Conservation (phyloP, 2,888 invertebrate species). For the Ceratothoa steindachneri region DNA sequence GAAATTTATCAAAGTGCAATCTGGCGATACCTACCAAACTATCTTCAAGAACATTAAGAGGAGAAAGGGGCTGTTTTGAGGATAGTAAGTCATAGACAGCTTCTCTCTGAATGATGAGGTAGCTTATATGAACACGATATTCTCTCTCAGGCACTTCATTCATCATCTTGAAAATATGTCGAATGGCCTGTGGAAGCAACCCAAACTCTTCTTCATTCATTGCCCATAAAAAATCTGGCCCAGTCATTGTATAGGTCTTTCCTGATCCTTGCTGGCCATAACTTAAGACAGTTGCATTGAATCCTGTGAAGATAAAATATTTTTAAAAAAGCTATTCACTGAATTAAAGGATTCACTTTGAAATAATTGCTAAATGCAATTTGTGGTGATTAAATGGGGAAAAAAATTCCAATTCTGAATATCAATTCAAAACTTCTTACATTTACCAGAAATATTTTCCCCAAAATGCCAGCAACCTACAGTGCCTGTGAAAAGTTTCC, state of each 20-base stretch:
- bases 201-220: slow-evolving; percentile 68
- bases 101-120: slow-evolving; percentile 35
- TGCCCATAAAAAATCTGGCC: slow-evolving; percentile 63
- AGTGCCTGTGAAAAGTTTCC: no score
- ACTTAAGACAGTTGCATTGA: slow-evolving; percentile 50
- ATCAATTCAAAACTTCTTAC: no score
- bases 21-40: slow-evolving; percentile 36
- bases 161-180: slow-evolving; percentile 67
- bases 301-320: no score
- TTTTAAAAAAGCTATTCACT: no score
- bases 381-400: no score
- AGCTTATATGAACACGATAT: slow-evolving; percentile 38
- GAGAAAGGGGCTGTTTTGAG: slow-evolving; percentile 26
- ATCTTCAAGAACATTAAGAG: slow-evolving; percentile 42
- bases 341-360: no score
- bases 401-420: no score
- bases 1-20: no score
- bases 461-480: no score
- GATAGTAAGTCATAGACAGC: slow-evolving; percentile 44
- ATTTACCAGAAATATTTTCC: no score
- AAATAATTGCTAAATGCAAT: no score
- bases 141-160: slow-evolving; percentile 35
- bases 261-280: slow-evolving; percentile 59
- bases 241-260: slow-evolving; percentile 69
- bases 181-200: slow-evolving; percentile 66